A percentile compares a stretch with the other conserved stretches of the same genome.
phyloP scores from a whole-genome alignment of 2,113 vertebrate genomes.

The Thymallus thymallus region DNA sequence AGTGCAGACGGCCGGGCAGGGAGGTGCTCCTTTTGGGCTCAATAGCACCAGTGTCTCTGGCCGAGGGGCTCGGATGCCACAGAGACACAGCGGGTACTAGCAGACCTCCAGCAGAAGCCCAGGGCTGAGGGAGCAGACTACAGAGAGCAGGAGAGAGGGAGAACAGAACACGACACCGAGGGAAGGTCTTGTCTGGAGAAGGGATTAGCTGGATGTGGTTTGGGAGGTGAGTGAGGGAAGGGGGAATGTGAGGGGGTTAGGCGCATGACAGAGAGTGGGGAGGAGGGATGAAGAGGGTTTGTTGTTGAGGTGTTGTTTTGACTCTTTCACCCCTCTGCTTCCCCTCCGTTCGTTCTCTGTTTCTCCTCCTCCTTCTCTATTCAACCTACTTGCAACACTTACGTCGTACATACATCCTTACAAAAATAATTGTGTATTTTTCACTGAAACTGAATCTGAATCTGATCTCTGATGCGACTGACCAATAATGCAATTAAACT shows the following conservation, averaged over 20 bases:
- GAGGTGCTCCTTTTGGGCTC: constrained; percentile 47
- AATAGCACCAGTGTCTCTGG: constrained; percentile 55
- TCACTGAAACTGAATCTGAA: constrained; percentile 18
- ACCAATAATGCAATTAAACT: constrained; percentile 46
- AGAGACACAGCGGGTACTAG: constrained; percentile 30
- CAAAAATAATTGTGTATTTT: not conserved
- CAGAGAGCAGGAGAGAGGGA: constrained; percentile 17
- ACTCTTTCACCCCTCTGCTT: not conserved
- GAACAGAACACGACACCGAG: not conserved
- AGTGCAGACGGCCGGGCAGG: constrained; percentile 36
- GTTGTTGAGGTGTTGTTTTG: not conserved
- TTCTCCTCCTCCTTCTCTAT: not conserved
- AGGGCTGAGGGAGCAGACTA: not conserved
- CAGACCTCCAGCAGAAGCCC: constrained; percentile 6
- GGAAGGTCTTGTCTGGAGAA: constrained; percentile 23
- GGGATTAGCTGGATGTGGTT: constrained; percentile 41
- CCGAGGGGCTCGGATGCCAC: constrained; percentile 30
- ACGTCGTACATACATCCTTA: not conserved
- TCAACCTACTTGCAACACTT: not conserved
- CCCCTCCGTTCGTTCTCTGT: not conserved
- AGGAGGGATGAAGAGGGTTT: constrained; percentile 11
- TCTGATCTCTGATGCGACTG: constrained; percentile 39
- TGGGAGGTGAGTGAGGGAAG: constrained; percentile 22
- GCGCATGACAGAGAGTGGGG: constrained; percentile 11
- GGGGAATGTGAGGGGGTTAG: constrained; percentile 11